phyloP scores from a whole-genome alignment of 2,113 vertebrate genomes.

The Vicugna pacos region DNA sequence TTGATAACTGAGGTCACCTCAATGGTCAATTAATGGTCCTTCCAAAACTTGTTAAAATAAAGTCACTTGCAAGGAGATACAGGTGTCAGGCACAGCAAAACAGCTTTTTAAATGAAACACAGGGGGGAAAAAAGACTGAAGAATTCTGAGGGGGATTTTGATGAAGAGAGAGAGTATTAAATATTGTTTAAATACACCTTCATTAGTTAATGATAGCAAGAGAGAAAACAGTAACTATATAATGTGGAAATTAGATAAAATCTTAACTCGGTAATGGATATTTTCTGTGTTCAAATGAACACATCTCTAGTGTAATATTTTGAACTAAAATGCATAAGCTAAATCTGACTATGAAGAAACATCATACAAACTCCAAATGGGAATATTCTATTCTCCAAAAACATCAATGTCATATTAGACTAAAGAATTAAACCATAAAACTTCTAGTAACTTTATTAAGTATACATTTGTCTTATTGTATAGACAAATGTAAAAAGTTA shows the following conservation, averaged over 20 bases:
- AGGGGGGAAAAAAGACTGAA: not conserved
- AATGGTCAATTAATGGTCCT: not conserved
- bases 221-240: not conserved
- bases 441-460: not conserved
- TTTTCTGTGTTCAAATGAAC: not conserved
- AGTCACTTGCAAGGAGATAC: accelerated
- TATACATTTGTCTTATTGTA: not conserved
- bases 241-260: not conserved
- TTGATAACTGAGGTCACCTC: not conserved
- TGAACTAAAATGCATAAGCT: not conserved
- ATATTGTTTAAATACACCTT: not conserved
- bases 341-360: not conserved
- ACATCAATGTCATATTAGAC: not conserved
- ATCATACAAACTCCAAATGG: not conserved
- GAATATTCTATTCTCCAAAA: not conserved
- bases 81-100: accelerated
- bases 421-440: not conserved
- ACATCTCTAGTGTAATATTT: not conserved
- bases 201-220: not conserved
- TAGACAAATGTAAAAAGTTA: not conserved
- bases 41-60: not conserved
- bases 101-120: not conserved
- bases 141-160: not conserved
- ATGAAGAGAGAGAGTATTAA: not conserved
- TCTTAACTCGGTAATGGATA: not conserved